Evolutionary conservation across 2,797 vertebrate genomes (phyloP).

Genomic region (Mormyrops boulengeri): DNA sequence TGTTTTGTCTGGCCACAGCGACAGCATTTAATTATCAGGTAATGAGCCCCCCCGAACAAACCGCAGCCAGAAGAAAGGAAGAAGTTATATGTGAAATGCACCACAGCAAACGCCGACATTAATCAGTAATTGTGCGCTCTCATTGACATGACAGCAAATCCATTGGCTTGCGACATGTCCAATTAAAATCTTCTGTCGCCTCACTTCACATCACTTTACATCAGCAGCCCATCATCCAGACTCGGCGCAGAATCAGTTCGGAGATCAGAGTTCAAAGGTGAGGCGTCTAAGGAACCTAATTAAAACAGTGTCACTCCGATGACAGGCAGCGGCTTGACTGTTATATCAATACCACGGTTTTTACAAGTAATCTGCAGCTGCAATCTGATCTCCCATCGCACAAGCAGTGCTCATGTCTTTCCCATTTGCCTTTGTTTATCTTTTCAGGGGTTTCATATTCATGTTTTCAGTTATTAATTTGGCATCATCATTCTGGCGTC

Average conservation of each 20-base stretch:
- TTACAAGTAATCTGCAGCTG: background rate
- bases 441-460: background rate
- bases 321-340: background rate
- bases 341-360: background rate
- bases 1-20: background rate
- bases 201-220: background rate
- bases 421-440: background rate
- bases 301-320: background rate
- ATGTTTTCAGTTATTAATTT: conserved; percentile 1
- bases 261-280: conserved; percentile 7
- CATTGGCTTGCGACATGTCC: background rate
- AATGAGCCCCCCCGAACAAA: background rate
- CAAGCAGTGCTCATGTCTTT: background rate
- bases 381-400: background rate
- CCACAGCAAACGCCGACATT: background rate
- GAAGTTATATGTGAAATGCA: background rate
- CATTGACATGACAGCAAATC: conserved; percentile 14
- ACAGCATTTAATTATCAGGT: conserved; percentile 8
- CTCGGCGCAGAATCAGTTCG: background rate
- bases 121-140: background rate
- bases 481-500: background rate
- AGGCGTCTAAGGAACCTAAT: background rate
- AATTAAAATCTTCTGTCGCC: background rate
- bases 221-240: background rate
- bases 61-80: background rate